A percentile compares a stretch with the other conserved stretches of the same genome.
These are phyloP conservation scores for Hemithea aestivaria DNA, from an alignment of 2,888 invertebrate species.

Conservation along the genomic window DNA sequence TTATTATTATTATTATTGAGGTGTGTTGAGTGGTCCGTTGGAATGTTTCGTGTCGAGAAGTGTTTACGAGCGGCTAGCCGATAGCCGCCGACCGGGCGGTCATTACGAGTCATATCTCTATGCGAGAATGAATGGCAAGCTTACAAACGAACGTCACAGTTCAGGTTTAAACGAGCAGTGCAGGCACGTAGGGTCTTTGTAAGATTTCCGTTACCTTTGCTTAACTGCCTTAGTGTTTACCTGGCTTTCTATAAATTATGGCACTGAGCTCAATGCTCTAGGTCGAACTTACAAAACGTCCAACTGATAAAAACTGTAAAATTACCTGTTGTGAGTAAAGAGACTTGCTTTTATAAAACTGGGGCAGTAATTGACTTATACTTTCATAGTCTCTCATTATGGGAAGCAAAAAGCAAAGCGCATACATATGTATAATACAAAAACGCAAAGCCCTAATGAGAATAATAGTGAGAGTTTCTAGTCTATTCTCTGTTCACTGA, in stretches of 20 bases:
- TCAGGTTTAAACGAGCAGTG: conserved; percentile 57
- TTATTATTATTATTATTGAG: too few species aligned
- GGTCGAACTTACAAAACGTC: background rate
- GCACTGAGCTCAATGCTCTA: background rate
- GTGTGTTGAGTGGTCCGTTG: conserved; percentile 60
- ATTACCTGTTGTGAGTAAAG: too few species aligned
- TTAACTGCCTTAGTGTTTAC: conserved; percentile 10
- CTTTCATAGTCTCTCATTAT: too few species aligned
- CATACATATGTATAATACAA: conserved; percentile 33
- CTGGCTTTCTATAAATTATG: conserved; percentile 2
- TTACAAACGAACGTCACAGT: conserved; percentile 60
- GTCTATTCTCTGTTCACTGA: conserved; percentile 51
- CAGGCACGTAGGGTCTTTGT: conserved; percentile 54
- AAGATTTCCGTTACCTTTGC: conserved; percentile 21
- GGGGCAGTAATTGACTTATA: background rate
- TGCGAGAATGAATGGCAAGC: conserved; percentile 71
- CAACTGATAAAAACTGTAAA: too few species aligned
- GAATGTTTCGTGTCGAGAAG: conserved; percentile 64
- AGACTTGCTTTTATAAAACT: conserved; percentile 1
- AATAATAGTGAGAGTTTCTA: conserved; percentile 51
- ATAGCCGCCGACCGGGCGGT: conserved; percentile 63
- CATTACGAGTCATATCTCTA: conserved; percentile 74
- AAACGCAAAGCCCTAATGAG: conserved; percentile 33
- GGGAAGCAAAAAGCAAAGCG: conserved; percentile 18
- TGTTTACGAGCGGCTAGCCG: conserved; percentile 72